These are phyloP conservation scores for Lordiphosa fenestrarum DNA, from an alignment of 2,888 invertebrate species.

Conservation along the genomic window DNA sequence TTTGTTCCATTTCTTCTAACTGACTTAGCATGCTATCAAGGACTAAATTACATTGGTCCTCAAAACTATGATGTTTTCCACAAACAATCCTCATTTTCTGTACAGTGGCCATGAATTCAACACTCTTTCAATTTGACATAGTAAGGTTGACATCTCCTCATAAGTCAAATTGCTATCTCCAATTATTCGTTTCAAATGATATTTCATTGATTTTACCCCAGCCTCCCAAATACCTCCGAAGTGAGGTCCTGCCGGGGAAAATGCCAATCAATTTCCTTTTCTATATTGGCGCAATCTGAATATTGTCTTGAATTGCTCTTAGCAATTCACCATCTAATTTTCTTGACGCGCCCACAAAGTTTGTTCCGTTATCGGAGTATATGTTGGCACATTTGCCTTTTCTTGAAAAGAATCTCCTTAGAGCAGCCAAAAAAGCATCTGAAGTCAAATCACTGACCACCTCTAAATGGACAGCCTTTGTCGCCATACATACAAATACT, in stretches of 20 bases:
- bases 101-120: background rate
- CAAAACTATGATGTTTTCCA: no score
- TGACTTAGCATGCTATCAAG: no score
- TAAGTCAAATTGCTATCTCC: constrained; percentile 5
- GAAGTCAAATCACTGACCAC: no score
- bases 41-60: no score
- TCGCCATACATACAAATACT: no score
- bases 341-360: background rate
- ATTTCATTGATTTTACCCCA: background rate
- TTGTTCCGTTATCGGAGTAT: no score
- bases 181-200: background rate
- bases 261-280: background rate
- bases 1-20: no score
- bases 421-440: no score
- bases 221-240: constrained; percentile 5
- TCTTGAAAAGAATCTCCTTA: no score
- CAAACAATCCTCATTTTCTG: background rate
- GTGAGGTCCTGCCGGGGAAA: constrained; percentile 13
- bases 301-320: background rate
- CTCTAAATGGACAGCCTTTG: no score
- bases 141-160: constrained; percentile 3
- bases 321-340: background rate
- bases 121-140: background rate
- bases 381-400: no score
- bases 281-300: background rate